Percentiles rank a stretch among this genome's conserved stretches.
Conservation (phyloP, 2,888 invertebrate genomes). For the Epistrophe grossulariae region DNA sequence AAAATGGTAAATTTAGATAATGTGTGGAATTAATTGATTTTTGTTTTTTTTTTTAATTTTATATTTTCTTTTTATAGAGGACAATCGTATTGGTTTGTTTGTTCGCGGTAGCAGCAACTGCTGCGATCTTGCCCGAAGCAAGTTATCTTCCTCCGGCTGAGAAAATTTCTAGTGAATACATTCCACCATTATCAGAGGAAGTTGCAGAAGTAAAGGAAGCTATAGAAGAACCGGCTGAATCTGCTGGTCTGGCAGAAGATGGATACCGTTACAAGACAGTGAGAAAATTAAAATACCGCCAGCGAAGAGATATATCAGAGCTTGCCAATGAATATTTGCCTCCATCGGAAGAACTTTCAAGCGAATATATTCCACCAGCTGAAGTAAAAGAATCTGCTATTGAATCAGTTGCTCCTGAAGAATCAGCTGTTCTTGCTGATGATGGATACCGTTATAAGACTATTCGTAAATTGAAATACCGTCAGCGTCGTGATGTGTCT, state of each 20-base stretch:
- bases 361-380: constrained; percentile 22
- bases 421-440: constrained; percentile 80
- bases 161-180: constrained; percentile 73
- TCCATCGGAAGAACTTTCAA: constrained; percentile 31
- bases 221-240: constrained; percentile 42
- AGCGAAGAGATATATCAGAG: constrained; percentile 50
- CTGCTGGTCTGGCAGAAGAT: constrained; percentile 47
- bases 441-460: constrained; percentile 77
- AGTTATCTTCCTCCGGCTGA: constrained; percentile 62
- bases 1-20: constrained; percentile 58
- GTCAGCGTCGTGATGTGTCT: constrained; percentile 80
- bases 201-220: constrained; percentile 61
- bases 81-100: constrained; percentile 56
- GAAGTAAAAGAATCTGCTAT: constrained; percentile 13
- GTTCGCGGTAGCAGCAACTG: constrained; percentile 52
- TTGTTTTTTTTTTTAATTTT: neutral
- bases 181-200: constrained; percentile 77
- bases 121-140: constrained; percentile 51
- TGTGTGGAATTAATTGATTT: constrained; percentile 19
- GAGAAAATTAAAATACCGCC: constrained; percentile 31
- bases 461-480: constrained; percentile 70
- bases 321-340: constrained; percentile 50
- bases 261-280: constrained; percentile 54
- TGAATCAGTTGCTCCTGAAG: constrained; percentile 27
- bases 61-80: constrained; percentile 32